Evolutionary conservation across 2,888 invertebrate species (phyloP).

Genomic region (Mylabris sibirica): DNA sequence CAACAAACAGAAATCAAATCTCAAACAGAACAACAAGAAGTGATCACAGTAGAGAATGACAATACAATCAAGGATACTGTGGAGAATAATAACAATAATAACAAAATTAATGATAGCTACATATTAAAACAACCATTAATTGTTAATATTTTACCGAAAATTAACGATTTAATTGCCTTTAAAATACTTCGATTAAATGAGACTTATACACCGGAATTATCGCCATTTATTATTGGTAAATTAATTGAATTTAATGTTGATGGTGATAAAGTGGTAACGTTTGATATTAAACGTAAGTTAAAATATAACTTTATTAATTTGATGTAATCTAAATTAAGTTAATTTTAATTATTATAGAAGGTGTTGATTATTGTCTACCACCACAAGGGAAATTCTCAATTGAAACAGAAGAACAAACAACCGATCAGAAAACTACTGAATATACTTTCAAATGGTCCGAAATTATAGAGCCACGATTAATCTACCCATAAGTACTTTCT

Average conservation of each 20-base stretch:
- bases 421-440: background rate
- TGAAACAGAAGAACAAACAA: background rate
- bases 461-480: background rate
- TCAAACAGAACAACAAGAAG: background rate
- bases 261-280: background rate
- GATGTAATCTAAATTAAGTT: no score
- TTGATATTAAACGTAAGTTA: constrained; percentile 6
- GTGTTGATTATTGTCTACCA: background rate
- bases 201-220: background rate
- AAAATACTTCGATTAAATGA: background rate
- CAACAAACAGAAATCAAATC: background rate
- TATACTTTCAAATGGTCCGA: background rate
- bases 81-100: no score
- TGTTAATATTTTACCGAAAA: background rate
- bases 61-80: no score
- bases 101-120: background rate
- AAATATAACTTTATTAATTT: background rate
- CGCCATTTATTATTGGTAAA: constrained; percentile 7
- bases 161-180: background rate
- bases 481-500: background rate
- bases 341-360: background rate
- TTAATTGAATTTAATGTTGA: background rate
- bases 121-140: constrained; percentile 6
- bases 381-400: background rate
- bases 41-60: background rate